Evolutionary conservation across 1,140 invertebrate genomes (phyloP).

Genomic region (Tetranychus urticae): DNA sequence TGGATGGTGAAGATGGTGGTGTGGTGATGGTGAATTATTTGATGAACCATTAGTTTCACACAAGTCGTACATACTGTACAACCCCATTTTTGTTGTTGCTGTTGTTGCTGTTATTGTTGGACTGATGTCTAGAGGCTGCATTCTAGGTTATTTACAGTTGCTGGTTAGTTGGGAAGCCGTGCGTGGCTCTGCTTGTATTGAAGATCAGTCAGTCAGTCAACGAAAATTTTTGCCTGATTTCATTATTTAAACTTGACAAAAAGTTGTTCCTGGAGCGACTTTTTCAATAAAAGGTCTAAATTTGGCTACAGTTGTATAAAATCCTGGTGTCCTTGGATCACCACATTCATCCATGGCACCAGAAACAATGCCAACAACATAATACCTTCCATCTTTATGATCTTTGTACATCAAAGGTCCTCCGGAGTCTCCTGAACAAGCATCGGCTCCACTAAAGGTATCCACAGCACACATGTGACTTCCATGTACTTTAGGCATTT

Average conservation of each 20-base stretch:
- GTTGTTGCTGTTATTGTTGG: no score
- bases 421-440: slow-evolving; percentile 5
- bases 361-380: slow-evolving; percentile 14
- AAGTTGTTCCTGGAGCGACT: neutral
- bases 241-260: neutral
- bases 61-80: no score
- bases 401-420: slow-evolving; percentile 10
- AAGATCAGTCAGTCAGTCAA: no score
- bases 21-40: no score
- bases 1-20: neutral
- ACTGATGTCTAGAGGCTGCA: no score
- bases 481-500: neutral
- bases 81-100: no score
- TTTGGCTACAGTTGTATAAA: neutral
- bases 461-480: neutral
- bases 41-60: no score
- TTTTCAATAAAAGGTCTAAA: neutral
- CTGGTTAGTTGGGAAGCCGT: no score
- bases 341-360: neutral
- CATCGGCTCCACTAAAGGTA: neutral
- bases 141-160: no score
- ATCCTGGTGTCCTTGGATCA: neutral
- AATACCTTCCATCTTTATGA: neutral
- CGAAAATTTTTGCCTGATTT: neutral
- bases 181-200: no score